Percentiles rank a stretch among this genome's conserved stretches.
These are phyloP conservation scores for Hipposideros armiger DNA, from an alignment of 2,113 vertebrate genomes.

Conservation along the genomic window DNA sequence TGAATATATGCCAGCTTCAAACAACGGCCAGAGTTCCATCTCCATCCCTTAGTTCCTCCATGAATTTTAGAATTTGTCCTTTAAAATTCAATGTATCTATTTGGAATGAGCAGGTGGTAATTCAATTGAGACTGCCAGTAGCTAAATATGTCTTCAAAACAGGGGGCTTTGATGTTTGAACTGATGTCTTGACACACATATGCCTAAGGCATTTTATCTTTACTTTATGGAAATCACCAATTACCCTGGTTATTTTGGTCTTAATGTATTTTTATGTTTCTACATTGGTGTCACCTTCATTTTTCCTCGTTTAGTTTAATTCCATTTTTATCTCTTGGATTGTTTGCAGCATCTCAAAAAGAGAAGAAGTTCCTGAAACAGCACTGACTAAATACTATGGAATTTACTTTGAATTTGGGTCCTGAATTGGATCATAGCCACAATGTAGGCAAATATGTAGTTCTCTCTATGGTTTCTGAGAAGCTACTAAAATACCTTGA, in stretches of 20 bases:
- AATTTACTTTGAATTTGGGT: not conserved
- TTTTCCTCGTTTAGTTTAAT: conserved; percentile 14
- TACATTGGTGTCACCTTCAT: conserved; percentile 48
- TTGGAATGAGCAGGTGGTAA: conserved; percentile 62
- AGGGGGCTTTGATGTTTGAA: conserved; percentile 59
- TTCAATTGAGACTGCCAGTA: conserved; percentile 60
- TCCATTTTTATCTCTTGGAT: conserved; percentile 53
- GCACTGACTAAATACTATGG: not conserved
- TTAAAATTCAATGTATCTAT: conserved; percentile 53
- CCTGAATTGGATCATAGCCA: not conserved
- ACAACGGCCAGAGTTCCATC: not conserved
- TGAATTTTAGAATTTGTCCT: conserved; percentile 2
- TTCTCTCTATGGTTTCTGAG: not conserved
- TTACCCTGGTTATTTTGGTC: conserved; percentile 50
- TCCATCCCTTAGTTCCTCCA: not conserved
- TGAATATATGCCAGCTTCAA: not conserved
- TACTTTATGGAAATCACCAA: conserved; percentile 73
- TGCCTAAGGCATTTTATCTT: conserved; percentile 72
- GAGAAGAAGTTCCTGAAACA: conserved; percentile 4
- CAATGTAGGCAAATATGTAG: not conserved
- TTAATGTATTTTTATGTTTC: conserved; percentile 61
- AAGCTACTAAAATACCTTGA: not conserved
- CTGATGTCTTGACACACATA: conserved; percentile 65
- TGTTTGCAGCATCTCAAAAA: conserved; percentile 40
- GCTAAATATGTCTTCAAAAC: conserved; percentile 67